Conservation (phyloP, 2,888 invertebrate species). For the Macrosoma leucophasiata region DNA sequence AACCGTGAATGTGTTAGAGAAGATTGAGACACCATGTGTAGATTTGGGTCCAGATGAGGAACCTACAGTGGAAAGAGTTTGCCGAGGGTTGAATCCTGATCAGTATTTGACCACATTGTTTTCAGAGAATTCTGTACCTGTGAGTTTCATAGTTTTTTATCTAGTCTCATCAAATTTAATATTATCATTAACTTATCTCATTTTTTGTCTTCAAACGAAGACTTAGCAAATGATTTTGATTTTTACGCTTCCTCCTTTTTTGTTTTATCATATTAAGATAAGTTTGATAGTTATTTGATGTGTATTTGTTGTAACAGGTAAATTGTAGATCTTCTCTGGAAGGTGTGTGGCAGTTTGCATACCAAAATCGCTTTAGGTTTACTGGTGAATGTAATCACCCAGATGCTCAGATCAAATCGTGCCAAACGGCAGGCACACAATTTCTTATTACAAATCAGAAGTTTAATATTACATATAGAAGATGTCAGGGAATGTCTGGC, state of each 20-base stretch:
- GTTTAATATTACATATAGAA: slow-evolving; percentile 94
- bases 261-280: too few species aligned
- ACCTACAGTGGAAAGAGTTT: slow-evolving; percentile 86
- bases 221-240: too few species aligned
- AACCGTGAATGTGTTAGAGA: slow-evolving; percentile 92
- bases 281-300: too few species aligned
- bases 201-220: too few species aligned
- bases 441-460: slow-evolving; percentile 97
- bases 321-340: slow-evolving; percentile 95
- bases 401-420: slow-evolving; percentile 92
- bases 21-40: slow-evolving; percentile 90
- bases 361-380: slow-evolving; percentile 92
- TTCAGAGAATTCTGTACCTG: slow-evolving; percentile 91
- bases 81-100: slow-evolving; percentile 82
- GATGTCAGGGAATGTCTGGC: slow-evolving; percentile 91
- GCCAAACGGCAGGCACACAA: slow-evolving; percentile 96
- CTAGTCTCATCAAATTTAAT: slow-evolving; percentile 9
- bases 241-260: too few species aligned
- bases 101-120: slow-evolving; percentile 90
- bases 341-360: slow-evolving; percentile 97
- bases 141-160: slow-evolving; percentile 38
- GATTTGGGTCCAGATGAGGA: slow-evolving; percentile 78
- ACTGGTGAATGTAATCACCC: slow-evolving; percentile 94
- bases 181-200: too few species aligned
- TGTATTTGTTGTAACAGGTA: slow-evolving; percentile 54